Base-by-base conservation (phyloP, 2,888 invertebrate genomes). In the Eupithecia dodoneata region DNA sequence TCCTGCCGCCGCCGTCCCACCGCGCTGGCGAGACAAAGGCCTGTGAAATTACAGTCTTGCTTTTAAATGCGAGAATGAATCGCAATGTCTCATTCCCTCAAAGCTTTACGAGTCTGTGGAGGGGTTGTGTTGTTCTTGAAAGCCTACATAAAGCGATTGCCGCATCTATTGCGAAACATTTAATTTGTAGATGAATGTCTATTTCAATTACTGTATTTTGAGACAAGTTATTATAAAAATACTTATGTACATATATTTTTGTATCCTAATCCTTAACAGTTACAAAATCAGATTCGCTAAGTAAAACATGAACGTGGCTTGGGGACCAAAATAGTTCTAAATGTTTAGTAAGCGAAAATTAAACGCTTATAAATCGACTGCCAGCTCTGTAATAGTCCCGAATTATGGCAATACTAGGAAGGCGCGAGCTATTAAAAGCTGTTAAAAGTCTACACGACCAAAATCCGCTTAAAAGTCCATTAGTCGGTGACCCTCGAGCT, bases 11-110 rank as follows among this genome's bases (percentile, higher is more conserved):
- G 85, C 81, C 86, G 85, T 85, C 85, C 86, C 84, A 85, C 88
- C 88, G 82, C 83, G 87, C 88, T 86, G 87, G 84, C 84, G 87
- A 92, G 91, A 94, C 94, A 94, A 94, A 94, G 94, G 92, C 91
- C 90, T 92, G 92, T 89, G 88, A 94, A 94, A 94, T 94, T 94
- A 94, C 92, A 93, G 91, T 91, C 93, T 92, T 92, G 92, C 93
- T 94, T 94, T 94, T 93, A 94, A 94, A 93, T 92, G 93, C 92
- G 92, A 88, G 93, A 92, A 93, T 94, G 94, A 94, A 93, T 93
- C 91, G 91, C 93, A 90, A 90, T 92, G 94, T 93, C 93, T 92
- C 93, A 88, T 92, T 89, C 91, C 90, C 90, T 93, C 93, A 93
- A 93, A 93, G 93, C 93, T 91, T 91, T 91, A 90, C 91, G 87